Evolutionary conservation across 2,888 invertebrate species (phyloP).

Genomic region (Desoria tigrina): DNA sequence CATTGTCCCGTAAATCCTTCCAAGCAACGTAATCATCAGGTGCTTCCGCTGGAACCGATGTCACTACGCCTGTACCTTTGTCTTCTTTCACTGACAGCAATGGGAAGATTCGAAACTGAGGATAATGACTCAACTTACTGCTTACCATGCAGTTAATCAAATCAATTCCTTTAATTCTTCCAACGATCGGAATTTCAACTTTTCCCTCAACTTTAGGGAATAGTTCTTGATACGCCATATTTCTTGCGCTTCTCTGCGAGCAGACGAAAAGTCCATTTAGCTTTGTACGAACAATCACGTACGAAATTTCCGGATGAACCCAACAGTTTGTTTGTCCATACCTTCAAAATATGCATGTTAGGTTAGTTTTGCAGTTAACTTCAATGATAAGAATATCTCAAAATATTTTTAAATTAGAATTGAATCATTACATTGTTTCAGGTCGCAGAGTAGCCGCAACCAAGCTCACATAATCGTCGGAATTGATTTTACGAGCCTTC

Average conservation of each 20-base stretch:
- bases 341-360: too few species aligned
- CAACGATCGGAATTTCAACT: conserved; percentile 59
- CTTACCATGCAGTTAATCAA: conserved; percentile 80
- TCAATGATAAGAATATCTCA: neutral
- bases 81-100: conserved; percentile 98
- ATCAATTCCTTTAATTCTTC: conserved; percentile 69
- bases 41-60: conserved; percentile 97
- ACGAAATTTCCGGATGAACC: conserved; percentile 91
- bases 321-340: conserved; percentile 99
- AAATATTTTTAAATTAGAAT: conserved; percentile 2
- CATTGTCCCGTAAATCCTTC: conserved; percentile 91
- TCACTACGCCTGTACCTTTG: conserved; percentile 97
- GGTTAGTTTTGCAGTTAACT: too few species aligned
- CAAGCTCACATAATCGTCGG: conserved; percentile 68
- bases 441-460: conserved; percentile 98
- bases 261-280: conserved; percentile 80
- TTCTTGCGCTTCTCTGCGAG: conserved; percentile 83
- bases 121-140: conserved; percentile 81
- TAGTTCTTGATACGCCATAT: conserved; percentile 94
- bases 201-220: conserved; percentile 74
- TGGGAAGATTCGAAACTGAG: conserved; percentile 86
- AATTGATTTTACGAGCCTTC: conserved; percentile 57
- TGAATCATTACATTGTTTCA: conserved; percentile 82
- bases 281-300: conserved; percentile 78
- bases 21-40: conserved; percentile 98